Evolutionary conservation across 1,140 invertebrate species (phyloP).

Genomic region (Drosophila seguyi): DNA sequence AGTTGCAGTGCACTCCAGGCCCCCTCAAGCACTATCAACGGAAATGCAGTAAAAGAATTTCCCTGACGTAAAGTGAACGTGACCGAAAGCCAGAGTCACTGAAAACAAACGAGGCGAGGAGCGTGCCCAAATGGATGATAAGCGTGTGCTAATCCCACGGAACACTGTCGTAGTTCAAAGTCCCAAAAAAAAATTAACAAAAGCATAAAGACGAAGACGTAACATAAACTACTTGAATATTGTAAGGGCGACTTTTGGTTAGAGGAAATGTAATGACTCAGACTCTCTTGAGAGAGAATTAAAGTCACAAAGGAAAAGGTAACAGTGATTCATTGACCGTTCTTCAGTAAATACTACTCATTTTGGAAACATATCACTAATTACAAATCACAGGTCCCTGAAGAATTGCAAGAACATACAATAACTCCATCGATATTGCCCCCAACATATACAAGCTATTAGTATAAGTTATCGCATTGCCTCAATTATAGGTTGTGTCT

Average conservation of each 20-base stretch:
- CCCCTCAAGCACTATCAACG: conserved; percentile 30
- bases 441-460: background rate
- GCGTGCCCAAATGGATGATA: conserved; percentile 49
- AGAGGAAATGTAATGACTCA: conserved; percentile 1
- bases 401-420: too few species aligned
- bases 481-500: background rate
- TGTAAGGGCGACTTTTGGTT: background rate
- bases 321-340: background rate
- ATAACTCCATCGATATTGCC: too few species aligned
- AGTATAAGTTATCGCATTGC: background rate
- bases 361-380: background rate
- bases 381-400: too few species aligned
- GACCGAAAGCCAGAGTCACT: conserved; percentile 29
- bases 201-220: background rate
- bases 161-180: conserved; percentile 32
- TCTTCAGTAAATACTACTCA: background rate
- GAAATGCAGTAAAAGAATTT: conserved; percentile 50
- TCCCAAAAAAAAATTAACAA: conserved; percentile 17
- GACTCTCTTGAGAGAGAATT: background rate
- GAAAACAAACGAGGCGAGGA: conserved; percentile 14
- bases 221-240: background rate
- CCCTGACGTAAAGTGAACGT: conserved; percentile 40
- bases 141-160: conserved; percentile 30
- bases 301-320: background rate
- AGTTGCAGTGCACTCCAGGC: conserved; percentile 16